Conservation (phyloP, 1,140 invertebrate species). For the Drosophila mayri region DNA sequence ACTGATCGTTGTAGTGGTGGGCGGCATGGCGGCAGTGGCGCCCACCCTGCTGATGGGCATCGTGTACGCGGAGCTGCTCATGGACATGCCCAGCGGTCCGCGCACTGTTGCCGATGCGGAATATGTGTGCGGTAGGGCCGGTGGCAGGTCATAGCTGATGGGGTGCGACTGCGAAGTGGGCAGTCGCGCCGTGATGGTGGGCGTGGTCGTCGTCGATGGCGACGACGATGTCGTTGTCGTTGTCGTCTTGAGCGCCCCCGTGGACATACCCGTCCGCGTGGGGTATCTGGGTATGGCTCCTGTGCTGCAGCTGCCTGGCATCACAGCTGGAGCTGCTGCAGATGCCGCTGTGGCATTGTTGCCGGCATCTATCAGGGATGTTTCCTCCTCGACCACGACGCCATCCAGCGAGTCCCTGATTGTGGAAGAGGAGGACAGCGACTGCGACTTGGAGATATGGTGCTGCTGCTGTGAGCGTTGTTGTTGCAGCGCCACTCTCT, state of each 20-base stretch:
- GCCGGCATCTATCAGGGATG: constrained; percentile 64
- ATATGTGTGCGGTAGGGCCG: constrained; percentile 74
- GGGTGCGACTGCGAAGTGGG: constrained; percentile 76
- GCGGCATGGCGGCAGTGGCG: constrained; percentile 32
- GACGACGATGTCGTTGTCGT: constrained; percentile 15
- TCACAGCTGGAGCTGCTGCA: constrained; percentile 1
- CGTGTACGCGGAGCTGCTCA: constrained; percentile 61
- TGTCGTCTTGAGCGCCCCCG: constrained; percentile 68
- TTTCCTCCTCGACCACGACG: constrained; percentile 54
- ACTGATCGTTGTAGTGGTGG: constrained; percentile 71
- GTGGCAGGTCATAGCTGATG: constrained; percentile 73
- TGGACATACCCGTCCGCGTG: constrained; percentile 51
- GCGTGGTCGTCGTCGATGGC: constrained; percentile 46
- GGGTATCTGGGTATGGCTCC: constrained; percentile 69
- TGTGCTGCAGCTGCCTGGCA: constrained; percentile 70
- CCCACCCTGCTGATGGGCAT: constrained; percentile 45
- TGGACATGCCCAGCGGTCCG: constrained; percentile 74
- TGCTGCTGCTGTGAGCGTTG: constrained; percentile 54
- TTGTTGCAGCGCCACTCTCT: constrained; percentile 73
- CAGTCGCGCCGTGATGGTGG: constrained; percentile 54
- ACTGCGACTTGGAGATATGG: constrained; percentile 57
- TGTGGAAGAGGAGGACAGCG: constrained; percentile 74
- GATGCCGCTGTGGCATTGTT: constrained; percentile 2
- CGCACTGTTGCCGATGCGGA: constrained; percentile 66
- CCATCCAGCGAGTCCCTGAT: constrained; percentile 65